A percentile compares a stretch with the other conserved stretches of the same genome.
Evolutionary conservation across 2,113 vertebrate species (phyloP).

Genomic region (Naja naja): DNA sequence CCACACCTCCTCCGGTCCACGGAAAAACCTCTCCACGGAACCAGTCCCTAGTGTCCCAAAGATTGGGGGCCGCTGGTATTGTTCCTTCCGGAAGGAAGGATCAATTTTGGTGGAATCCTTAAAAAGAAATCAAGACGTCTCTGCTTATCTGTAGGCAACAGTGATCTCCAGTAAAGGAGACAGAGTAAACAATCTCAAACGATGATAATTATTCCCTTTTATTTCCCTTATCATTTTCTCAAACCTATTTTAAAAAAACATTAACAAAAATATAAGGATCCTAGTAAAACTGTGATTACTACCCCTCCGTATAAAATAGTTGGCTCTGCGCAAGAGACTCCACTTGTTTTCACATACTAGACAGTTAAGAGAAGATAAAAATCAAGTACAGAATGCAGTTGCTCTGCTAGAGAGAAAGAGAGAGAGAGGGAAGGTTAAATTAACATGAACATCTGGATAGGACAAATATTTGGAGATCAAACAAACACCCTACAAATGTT

Average conservation of each 20-base stretch:
- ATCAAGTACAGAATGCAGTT: conserved; percentile 45
- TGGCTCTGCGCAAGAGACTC: conserved; percentile 35
- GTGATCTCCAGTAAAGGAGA: not conserved
- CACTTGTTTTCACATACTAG: conserved; percentile 45
- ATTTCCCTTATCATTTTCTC: conserved; percentile 24
- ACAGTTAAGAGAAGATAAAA: conserved; percentile 40
- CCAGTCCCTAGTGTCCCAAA: too few species aligned
- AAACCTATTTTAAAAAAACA: conserved; percentile 26
- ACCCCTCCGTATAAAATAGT: conserved; percentile 32
- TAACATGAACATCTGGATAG: not conserved
- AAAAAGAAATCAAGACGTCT: conserved; percentile 1
- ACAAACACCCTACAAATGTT: not conserved
- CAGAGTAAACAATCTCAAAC: conserved; percentile 19
- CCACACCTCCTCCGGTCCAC: too few species aligned
- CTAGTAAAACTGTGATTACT: conserved; percentile 32
- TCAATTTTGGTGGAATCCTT: conserved; percentile 1
- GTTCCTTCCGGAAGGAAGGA: not conserved
- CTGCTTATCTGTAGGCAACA: not conserved
- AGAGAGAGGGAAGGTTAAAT: not conserved
- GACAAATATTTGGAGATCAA: conserved; percentile 9
- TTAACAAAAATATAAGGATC: conserved; percentile 44
- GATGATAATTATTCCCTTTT: conserved; percentile 35
- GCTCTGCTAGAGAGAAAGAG: not conserved
- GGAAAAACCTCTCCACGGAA: too few species aligned
- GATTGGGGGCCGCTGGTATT: too few species aligned